Evolutionary conservation across 2,113 vertebrate genomes (phyloP).

Genomic region (Nannospalax galili): DNA sequence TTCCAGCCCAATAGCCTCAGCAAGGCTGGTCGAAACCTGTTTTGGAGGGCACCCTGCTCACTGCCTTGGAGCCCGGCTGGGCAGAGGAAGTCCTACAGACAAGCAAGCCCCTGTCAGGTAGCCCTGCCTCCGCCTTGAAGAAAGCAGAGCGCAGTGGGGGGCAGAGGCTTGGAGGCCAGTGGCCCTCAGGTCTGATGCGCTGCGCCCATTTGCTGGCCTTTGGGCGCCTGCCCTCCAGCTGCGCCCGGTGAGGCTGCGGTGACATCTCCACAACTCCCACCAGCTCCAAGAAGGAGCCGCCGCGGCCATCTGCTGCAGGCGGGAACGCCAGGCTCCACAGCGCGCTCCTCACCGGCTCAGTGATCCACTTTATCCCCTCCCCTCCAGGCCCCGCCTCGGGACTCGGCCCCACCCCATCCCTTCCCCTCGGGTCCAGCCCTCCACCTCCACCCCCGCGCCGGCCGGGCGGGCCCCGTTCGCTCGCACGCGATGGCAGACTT

Average conservation of each 20-base stretch:
- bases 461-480: not conserved
- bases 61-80: not conserved
- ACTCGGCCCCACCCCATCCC: not conserved
- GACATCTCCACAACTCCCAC: not conserved
- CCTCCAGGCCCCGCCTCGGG: not conserved
- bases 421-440: not conserved
- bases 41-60: no score
- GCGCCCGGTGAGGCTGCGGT: not conserved
- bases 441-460: not conserved
- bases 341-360: no score
- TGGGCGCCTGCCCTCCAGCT: not conserved
- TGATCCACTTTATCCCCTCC: not conserved
- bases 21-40: not conserved
- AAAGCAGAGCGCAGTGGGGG: not conserved
- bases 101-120: not conserved
- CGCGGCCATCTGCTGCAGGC: not conserved
- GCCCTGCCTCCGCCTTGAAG: no score
- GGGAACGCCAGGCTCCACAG: no score
- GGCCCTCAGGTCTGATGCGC: not conserved
- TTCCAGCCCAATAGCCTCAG: not conserved
- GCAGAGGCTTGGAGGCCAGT: not conserved
- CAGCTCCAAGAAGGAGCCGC: accelerated
- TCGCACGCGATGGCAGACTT: conserved; percentile 45
- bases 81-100: not conserved
- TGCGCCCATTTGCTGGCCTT: not conserved